A percentile compares a stretch with the other conserved stretches of the same genome.
phyloP scores from a whole-genome alignment of 2,113 vertebrate species.

The Muntiacus muntjak region DNA sequence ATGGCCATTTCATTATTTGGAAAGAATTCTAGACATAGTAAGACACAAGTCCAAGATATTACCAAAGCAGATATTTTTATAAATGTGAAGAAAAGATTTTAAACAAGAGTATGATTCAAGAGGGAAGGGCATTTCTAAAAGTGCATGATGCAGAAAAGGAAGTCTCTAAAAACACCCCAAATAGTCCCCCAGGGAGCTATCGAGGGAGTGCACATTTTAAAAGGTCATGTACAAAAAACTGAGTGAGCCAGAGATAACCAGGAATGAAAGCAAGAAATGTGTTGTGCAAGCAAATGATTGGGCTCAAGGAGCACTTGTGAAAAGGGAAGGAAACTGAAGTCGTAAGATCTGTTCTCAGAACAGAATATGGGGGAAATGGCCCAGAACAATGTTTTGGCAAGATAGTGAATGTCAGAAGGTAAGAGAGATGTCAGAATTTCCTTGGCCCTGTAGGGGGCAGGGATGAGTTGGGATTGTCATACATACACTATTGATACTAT shows the following conservation, averaged over 20 bases:
- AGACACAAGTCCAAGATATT: neutral
- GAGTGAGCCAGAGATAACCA: neutral
- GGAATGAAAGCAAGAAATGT: neutral
- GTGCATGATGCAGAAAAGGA: neutral
- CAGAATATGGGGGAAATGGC: neutral
- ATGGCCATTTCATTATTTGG: neutral
- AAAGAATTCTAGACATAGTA: neutral
- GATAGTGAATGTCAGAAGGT: neutral
- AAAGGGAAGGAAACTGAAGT: neutral
- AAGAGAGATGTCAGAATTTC: neutral
- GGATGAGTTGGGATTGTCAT: neutral
- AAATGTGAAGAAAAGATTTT: neutral
- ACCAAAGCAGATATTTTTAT: neutral
- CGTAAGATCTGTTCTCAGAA: neutral
- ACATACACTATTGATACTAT: neutral
- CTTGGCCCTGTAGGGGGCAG: neutral
- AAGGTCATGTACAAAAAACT: slow-evolving; percentile 5
- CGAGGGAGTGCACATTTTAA: neutral
- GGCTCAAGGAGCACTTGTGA: neutral
- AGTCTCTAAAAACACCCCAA: neutral
- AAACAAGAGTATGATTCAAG: slow-evolving; percentile 27
- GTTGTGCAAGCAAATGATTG: neutral
- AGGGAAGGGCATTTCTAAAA: slow-evolving; percentile 25
- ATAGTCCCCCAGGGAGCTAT: neutral
- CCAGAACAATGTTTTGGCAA: neutral